Base-by-base conservation (phyloP, 2,888 invertebrate genomes). In the Theristus sp. region DNA sequence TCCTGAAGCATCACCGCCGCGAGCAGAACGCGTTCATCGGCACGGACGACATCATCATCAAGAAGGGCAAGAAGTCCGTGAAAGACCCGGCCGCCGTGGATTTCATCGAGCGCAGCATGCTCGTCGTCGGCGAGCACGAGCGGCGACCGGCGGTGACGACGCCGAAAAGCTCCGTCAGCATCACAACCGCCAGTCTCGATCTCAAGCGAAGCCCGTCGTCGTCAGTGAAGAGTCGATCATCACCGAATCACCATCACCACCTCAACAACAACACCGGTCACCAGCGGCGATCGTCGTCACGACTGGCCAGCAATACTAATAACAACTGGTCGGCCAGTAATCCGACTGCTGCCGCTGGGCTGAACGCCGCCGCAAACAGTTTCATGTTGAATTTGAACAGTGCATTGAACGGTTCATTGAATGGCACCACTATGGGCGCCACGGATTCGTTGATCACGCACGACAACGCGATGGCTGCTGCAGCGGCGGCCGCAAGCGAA, bases 21-120 rank as follows among this genome's bases (percentile, higher is more conserved):
- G 73, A 73, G 61, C 68, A 69, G 47, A 67, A 64, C 54, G 73
- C 69, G 56, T 66, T 65, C 61, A 70, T 73, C 61, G 70, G 69
- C 54, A 72, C 68, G 60, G 72, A 73, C 63, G 73, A 73, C 61
- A 72, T 72, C 56, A 73, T 73, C 61, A 68, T 73, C 49, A 70
- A 71, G 61, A 73, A 73, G 63, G 70, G 68, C 57, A 68, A 68
- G 59, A 68, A 68, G 61, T 68, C 68, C 53, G 64, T 69, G n/a
- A 65, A 64, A 30, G 68, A 69, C 58, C 65, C 67, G 26, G 60
- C 62, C 20, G 67, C 67, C n/a, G 65, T 68, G 49, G 70, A 70
- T 46, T 70, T 71, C 55, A 62, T 70, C 26, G 70, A 70, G 60
- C 68, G 68, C 53, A 56, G 55, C 29, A 63, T 63, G 63, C 57